Conservation (phyloP, 1,140 invertebrate genomes). For the Akabosia matsudoensis region DNA sequence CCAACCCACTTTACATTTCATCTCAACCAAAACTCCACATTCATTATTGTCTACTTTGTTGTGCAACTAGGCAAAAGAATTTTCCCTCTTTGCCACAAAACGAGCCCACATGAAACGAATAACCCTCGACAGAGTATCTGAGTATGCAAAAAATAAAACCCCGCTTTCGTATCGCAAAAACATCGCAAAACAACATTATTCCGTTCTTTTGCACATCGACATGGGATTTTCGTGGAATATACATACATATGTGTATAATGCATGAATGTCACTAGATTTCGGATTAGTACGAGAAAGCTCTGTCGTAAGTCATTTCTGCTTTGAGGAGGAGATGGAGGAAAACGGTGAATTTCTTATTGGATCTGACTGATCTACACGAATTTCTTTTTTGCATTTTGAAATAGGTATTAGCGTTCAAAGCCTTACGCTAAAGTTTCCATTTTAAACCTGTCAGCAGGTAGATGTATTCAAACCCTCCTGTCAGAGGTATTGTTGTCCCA, state of each 20-base stretch:
- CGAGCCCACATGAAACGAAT: background rate
- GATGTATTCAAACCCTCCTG: background rate
- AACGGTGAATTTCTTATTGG: background rate
- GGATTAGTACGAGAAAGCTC: background rate
- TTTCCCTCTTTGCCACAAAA: background rate
- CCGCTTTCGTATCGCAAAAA: background rate
- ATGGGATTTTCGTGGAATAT: background rate
- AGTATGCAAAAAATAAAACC: background rate
- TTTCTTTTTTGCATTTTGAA: background rate
- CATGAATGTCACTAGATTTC: background rate
- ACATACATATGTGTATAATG: too few species aligned
- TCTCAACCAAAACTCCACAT: too few species aligned
- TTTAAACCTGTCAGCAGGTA: background rate
- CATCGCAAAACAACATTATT: background rate
- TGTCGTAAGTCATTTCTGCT: slow-evolving; percentile 12
- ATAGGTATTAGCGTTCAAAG: too few species aligned
- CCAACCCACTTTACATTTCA: too few species aligned
- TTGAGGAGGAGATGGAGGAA: background rate
- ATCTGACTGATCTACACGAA: background rate
- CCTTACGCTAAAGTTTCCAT: too few species aligned
- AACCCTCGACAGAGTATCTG: background rate
- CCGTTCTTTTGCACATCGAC: background rate
- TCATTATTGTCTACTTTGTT: too few species aligned
- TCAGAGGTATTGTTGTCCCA: background rate
- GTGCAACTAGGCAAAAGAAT: background rate